A percentile compares a stretch with the other conserved stretches of the same genome.
Evolutionary conservation across 2,797 vertebrate species (phyloP).

Genomic region (Huso huso): DNA sequence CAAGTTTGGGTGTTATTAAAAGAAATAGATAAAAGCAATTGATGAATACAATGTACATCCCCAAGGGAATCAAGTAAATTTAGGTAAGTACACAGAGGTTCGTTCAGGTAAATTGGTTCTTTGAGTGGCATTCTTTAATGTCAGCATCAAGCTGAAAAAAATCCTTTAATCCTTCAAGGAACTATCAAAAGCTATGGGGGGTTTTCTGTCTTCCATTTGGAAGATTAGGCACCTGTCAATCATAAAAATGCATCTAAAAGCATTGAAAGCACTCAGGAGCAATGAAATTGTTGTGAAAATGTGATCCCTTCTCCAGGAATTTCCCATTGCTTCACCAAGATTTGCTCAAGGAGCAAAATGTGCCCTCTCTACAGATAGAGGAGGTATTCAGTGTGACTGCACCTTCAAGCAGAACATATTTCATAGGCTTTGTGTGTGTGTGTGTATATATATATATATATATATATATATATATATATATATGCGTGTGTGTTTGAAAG

Average conservation of each 20-base stretch:
- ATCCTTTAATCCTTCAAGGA: constrained; percentile 19
- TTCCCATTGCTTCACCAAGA: constrained; percentile 13
- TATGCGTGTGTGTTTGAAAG: too few species aligned
- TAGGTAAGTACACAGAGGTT: constrained; percentile 16
- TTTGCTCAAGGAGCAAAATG: constrained; percentile 19
- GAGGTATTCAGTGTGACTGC: not conserved
- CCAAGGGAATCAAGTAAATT: constrained; percentile 12
- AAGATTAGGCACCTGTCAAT: constrained; percentile 34
- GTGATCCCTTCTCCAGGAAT: constrained; percentile 24
- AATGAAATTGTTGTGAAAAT: constrained; percentile 24
- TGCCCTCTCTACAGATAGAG: constrained; percentile 15
- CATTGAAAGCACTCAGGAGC: constrained; percentile 19
- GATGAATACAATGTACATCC: constrained; percentile 21
- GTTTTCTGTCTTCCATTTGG: constrained; percentile 28
- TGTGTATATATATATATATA: too few species aligned
- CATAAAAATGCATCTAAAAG: constrained; percentile 24
- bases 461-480: too few species aligned
- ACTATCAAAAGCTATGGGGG: constrained; percentile 18
- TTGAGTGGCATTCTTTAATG: constrained; percentile 12
- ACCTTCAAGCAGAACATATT: not conserved
- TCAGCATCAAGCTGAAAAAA: constrained; percentile 19
- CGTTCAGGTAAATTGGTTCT: constrained; percentile 24
- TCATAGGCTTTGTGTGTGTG: not conserved
- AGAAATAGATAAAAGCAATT: constrained; percentile 23
- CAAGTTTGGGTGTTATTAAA: constrained; percentile 13